Evolutionary conservation across 2,113 vertebrate species (phyloP).

Genomic region (Chaetops frenatus): DNA sequence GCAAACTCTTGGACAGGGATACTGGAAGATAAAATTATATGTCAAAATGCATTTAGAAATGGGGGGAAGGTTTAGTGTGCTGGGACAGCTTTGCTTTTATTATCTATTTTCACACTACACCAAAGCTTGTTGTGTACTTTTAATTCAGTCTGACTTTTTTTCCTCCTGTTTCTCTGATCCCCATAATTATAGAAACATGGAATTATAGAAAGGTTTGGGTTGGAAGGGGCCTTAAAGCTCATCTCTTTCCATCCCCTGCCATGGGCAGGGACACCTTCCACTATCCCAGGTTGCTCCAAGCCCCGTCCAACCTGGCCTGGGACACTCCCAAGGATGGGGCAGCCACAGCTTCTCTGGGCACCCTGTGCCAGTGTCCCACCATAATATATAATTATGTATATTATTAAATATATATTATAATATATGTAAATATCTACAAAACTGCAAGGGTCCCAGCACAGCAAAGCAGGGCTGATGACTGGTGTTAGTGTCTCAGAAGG

Average conservation of each 20-base stretch:
- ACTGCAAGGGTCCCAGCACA: not conserved
- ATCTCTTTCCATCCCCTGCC: not conserved
- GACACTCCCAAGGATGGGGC: not conserved
- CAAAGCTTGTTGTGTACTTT: not conserved
- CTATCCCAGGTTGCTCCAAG: not conserved
- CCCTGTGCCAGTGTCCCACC: not conserved
- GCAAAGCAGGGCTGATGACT: not conserved
- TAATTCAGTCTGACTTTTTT: not conserved
- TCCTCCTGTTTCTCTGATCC: not conserved
- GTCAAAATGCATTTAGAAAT: not conserved
- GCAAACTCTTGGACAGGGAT: not conserved
- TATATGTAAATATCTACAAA: not conserved
- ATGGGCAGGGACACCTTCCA: not conserved
- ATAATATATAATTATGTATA: not conserved
- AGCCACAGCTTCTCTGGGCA: not conserved
- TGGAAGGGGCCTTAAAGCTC: not conserved
- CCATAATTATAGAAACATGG: not conserved
- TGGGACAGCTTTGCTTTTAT: not conserved
- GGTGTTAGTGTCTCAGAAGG: not conserved
- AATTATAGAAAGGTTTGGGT: not conserved
- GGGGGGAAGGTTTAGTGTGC: not conserved
- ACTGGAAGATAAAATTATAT: not conserved
- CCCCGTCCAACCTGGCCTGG: rapidly evolving
- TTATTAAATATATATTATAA: not conserved
- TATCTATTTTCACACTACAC: not conserved